Percentiles rank a stretch among this genome's conserved stretches.
These are phyloP conservation scores for Toxotes lorentzi DNA, from an alignment of 2,797 vertebrate species.

Conservation along the genomic window DNA sequence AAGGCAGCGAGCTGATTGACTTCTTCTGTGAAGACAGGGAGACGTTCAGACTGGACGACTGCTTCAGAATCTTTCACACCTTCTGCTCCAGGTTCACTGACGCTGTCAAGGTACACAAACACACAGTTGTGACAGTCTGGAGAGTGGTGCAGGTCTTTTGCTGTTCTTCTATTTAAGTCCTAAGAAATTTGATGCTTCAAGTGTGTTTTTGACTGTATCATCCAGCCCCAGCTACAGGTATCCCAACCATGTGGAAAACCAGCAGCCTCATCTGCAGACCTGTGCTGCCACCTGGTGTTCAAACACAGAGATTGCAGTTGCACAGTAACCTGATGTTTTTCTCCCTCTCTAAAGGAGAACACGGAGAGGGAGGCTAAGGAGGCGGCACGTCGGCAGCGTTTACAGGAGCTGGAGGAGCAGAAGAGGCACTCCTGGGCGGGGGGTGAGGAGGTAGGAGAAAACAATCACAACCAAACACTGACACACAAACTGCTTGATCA, in stretches of 20 bases:
- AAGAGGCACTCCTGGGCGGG: conserved; percentile 90
- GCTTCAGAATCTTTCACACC: conserved; percentile 91
- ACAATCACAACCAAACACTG: background rate
- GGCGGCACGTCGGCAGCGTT: conserved; percentile 78
- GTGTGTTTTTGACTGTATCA: background rate
- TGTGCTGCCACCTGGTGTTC: conserved; percentile 36
- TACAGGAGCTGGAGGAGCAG: conserved; percentile 86
- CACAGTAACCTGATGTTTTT: background rate
- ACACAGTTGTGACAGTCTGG: background rate
- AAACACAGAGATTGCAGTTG: background rate
- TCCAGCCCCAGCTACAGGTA: background rate
- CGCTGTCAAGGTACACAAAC: conserved; percentile 88
- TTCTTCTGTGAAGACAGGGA: conserved; percentile 97
- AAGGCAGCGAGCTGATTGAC: conserved; percentile 89
- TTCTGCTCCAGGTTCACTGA: conserved; percentile 91
- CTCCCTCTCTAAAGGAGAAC: conserved; percentile 87
- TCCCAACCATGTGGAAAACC: background rate
- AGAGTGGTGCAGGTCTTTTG: too few species aligned
- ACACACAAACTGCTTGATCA: background rate
- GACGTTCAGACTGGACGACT: conserved; percentile 92
- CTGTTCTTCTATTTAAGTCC: too few species aligned
- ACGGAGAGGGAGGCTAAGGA: conserved; percentile 87
- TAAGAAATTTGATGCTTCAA: too few species aligned
- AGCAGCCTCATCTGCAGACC: background rate
- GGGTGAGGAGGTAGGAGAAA: conserved; percentile 80